Evolutionary conservation across 2,888 invertebrate species (phyloP), one percentile per base, ranked within the genome.

Genomic region (Caenorhabditis wallacei): DNA sequence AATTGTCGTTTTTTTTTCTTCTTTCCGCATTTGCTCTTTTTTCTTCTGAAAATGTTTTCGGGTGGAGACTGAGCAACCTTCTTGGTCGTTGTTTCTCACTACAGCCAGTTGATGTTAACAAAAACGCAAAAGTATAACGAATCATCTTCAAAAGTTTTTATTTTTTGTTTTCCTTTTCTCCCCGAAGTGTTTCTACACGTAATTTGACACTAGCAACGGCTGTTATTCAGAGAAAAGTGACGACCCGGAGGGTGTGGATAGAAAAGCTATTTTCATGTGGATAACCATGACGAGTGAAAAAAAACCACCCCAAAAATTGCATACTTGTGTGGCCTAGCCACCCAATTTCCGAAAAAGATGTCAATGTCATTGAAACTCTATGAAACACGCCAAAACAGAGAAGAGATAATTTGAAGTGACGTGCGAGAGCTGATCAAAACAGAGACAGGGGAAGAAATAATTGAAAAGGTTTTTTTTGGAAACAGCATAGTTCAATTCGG

Each of bases 181-280:
- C 57, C 26, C 13, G 59, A 80, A 74, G 43, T 80, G 80, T 74
- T 80, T 80, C 80, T 68, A 80, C 80, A 74, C 69, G 80, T 69
- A 80, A 80, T 57, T 40, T 22, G 80, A 80, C 59, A 80, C 80
- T 74, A 63, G 69, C 68, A 63, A 59, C 69, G 74, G 69, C 74
- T 80, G 80, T 80, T 74, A 69, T 78, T 78, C 78, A 69, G 48
- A 51, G 69, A 78, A 69, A 78, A 78, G 35, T 68, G 61, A 30
- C 54, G 18, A 40, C 61, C 43, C 61, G 46, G 35, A 48, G 48
- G n/a, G 53, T 11, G 37, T 37, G 16, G 59, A 30, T 24, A 24
- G 24, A 74, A 66, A 43, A 69, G 59, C 69, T 61, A 68, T 76
- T 76, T 72, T 54, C 48, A 72, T 76, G 20, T 64, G 59, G 48